These are phyloP conservation scores for Yponomeuta evonymella DNA, from an alignment of 2,888 invertebrate genomes.

Conservation along the genomic window DNA sequence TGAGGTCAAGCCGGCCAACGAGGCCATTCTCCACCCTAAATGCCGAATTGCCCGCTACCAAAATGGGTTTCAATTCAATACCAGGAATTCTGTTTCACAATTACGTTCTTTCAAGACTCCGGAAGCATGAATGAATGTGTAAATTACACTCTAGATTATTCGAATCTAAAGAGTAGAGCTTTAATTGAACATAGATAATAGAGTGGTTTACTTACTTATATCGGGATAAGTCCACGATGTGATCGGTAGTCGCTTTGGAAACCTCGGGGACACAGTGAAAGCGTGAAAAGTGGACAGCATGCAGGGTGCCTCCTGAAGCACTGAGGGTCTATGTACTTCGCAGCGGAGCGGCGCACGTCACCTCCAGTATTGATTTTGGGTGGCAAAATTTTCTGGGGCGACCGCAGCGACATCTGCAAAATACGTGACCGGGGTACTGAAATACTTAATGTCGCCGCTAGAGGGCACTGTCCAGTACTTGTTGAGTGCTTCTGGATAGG, in stretches of 20 bases:
- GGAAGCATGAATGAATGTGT: conserved; percentile 36
- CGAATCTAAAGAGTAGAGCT: neutral
- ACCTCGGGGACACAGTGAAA: conserved; percentile 51
- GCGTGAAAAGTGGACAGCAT: conserved; percentile 52
- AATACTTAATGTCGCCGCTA: neutral
- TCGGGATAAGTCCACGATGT: conserved; percentile 37
- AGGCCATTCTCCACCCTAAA: conserved; percentile 54
- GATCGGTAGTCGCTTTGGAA: conserved; percentile 40
- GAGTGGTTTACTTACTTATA: conserved; percentile 45
- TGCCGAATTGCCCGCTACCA: conserved; percentile 40
- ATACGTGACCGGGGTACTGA: neutral
- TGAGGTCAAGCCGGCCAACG: conserved; percentile 32
- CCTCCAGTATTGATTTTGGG: conserved; percentile 66
- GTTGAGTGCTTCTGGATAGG: neutral
- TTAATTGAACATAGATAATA: conserved; percentile 19
- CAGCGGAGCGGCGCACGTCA: conserved; percentile 49
- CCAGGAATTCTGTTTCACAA: conserved; percentile 25
- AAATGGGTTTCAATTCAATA: conserved; percentile 33
- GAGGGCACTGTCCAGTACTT: neutral
- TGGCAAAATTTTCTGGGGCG: conserved; percentile 44
- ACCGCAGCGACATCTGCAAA: conserved; percentile 39
- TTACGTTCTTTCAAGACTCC: conserved; percentile 24
- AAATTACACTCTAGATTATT: neutral
- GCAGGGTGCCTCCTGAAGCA: conserved; percentile 55
- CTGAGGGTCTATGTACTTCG: conserved; percentile 38